Evolutionary conservation across 2,888 invertebrate species (phyloP), one percentile per base, ranked within the genome.

Genomic region (Chaetoderma sp.): DNA sequence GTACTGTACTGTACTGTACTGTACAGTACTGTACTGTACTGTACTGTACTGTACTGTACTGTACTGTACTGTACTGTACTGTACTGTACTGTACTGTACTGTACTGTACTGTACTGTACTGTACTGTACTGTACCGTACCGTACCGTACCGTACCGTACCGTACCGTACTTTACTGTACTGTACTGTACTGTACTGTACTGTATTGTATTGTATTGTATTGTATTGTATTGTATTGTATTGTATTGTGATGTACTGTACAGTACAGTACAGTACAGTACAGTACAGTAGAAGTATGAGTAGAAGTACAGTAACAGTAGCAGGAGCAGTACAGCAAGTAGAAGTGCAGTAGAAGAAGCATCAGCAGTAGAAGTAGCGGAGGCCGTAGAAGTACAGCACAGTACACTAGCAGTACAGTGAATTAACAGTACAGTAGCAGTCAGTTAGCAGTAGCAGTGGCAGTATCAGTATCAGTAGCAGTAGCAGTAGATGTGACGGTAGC

Each of bases 61-160:
- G 36, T 33, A 63, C 66, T 65, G 49, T 65, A 63, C 63, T 66
- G 49, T 58, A 50, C 64, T 65, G 39, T 64, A 63, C 50, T 66
- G 33, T 65, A 63, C 58, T 66, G 57, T 65, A 63, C 63, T 66
- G 33, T 57, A 63, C 66, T 65, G 49, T 47, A 63, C 63, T 66
- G 27, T 65, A 58, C 66, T 66, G 32, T 65, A 63, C 42, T 66
- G 25, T 47, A 63, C 63, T 65, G 25, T 65, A 57, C 63, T 66
- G 49, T 65, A 63, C 63, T 57, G 21, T 47, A 58, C 18, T 63
- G 18, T 56, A 55, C 61, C 62, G n/a, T 55, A 56, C 45, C 62
- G 55, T 65, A 47, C 61, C 62, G 2, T 30, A 55, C 55, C 62
- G 45, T 44, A 56, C 55, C 56, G 44, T 63, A 61, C 44, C 62